Conservation (phyloP, 30 jellyfish, hydroid and myxozoan genomes). For the Rhopilema esculentum region DNA sequence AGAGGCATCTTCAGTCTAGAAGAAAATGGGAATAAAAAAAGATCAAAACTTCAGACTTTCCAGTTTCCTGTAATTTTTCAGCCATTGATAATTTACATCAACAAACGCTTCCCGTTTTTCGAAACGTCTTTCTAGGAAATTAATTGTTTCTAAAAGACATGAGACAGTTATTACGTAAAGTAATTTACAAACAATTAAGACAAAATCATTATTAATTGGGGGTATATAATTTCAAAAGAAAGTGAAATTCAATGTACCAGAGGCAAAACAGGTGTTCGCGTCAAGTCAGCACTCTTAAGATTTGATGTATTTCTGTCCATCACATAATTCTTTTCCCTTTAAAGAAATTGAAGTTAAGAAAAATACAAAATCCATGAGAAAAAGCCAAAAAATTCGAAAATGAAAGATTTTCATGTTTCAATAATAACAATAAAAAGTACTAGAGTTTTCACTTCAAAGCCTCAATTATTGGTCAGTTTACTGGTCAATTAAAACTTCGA, state of each 20-base stretch:
- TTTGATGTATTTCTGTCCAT: slow-evolving; percentile 50
- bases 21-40: neutral
- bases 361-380: neutral
- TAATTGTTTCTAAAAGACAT: too few relatives aligned
- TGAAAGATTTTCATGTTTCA: too few relatives aligned
- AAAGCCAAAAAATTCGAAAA: neutral
- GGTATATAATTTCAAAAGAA: neutral
- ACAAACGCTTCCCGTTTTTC: too few relatives aligned
- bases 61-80: too few relatives aligned
- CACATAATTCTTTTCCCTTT: slow-evolving; percentile 57
- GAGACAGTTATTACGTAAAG: too few relatives aligned
- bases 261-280: slow-evolving; percentile 66
- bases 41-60: too few relatives aligned
- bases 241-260: slow-evolving; percentile 12
- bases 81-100: too few relatives aligned
- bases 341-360: neutral
- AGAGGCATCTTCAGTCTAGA: slow-evolving; percentile 78
- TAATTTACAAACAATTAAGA: neutral
- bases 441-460: too few relatives aligned
- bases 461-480: too few relatives aligned
- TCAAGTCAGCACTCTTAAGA: slow-evolving; percentile 65
- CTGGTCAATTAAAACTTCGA: too few relatives aligned
- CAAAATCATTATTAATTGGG: neutral
- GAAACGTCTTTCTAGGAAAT: too few relatives aligned
- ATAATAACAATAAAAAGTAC: too few relatives aligned